Base-by-base conservation (phyloP, 2,113 vertebrate genomes). In the Nyctereutes procyonoides region DNA sequence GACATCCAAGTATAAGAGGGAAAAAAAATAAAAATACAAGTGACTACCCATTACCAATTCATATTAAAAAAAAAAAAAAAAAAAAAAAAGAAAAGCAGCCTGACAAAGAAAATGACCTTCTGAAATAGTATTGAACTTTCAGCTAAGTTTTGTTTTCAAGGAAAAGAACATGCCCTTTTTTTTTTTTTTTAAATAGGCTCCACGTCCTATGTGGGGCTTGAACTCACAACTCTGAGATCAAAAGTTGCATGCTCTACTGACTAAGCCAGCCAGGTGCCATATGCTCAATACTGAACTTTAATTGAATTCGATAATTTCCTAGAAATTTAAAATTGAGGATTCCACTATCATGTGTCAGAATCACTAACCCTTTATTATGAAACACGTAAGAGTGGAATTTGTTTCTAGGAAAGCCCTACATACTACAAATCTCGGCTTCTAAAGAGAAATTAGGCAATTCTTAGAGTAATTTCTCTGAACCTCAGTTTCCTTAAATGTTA, bases 81-180 rank as follows among this genome's bases (percentile, higher is more conserved):
- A 69, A 69, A 10, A 30, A 74, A 7, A 84, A 83, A 8, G 60
- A 48, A 48, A 43, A 2, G 24, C 43, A 76, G 20, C 48, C 83
- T 4, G 53, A 7, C 28, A 90, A 84, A 79, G 48, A 17, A 95
- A 85, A 94, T 77, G 76, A 80, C 32, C 73, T 76, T 51, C 8
- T 79, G 51, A 86, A 73, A 12, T 19, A 10, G 38, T 71, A 69
- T 15, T 73, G 14, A 93, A 91, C 16, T 95, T 87, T 92, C 77
- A 60, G 51, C 38, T 76, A 19, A 58, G 71, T 80, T 96, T 90
- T 89, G 12, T 89, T 92, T 92, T 35, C 71, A 84, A 88, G 22
- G 76, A 71, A 88, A 89, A 91, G 22, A 93, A 77, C 11, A 85
- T 2, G n/a, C 65, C 74, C 15, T 14, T 76, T 87, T 87, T 14